Conservation (phyloP, 2,113 vertebrate genomes). For the Anas platyrhynchos region DNA sequence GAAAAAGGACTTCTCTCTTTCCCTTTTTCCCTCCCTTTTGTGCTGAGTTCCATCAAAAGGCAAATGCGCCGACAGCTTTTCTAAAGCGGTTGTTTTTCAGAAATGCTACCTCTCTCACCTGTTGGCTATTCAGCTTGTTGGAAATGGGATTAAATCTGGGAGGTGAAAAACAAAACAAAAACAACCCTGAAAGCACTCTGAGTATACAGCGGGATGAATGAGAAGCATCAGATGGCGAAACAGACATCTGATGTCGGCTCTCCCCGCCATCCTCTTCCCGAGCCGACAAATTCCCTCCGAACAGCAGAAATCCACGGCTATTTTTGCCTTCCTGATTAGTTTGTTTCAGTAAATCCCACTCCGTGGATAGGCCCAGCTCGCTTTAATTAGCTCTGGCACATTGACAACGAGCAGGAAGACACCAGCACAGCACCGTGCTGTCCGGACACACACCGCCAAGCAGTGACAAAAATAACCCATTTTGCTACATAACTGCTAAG, state of each 20-base stretch:
- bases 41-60: background rate
- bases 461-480: constrained; percentile 65
- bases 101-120: background rate
- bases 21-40: background rate
- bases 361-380: constrained; percentile 34
- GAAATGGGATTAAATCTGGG: background rate
- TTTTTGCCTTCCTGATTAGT: constrained; percentile 63
- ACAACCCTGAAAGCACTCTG: background rate
- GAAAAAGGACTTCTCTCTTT: constrained; percentile 2
- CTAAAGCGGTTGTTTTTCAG: background rate
- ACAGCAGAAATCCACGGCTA: constrained; percentile 31
- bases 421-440: constrained; percentile 38
- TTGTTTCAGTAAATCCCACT: constrained; percentile 45
- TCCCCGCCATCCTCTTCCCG: background rate
- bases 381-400: constrained; percentile 47
- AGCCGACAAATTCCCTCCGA: constrained; percentile 31
- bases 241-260: background rate
- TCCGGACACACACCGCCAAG: background rate
- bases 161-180: background rate
- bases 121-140: background rate
- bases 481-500: constrained; percentile 58
- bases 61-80: background rate
- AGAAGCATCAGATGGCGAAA: constrained; percentile 52
- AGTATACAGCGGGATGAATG: background rate
- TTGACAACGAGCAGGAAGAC: constrained; percentile 31